Base-by-base conservation (phyloP, 2,113 vertebrate genomes). In the Thunnus thynnus region DNA sequence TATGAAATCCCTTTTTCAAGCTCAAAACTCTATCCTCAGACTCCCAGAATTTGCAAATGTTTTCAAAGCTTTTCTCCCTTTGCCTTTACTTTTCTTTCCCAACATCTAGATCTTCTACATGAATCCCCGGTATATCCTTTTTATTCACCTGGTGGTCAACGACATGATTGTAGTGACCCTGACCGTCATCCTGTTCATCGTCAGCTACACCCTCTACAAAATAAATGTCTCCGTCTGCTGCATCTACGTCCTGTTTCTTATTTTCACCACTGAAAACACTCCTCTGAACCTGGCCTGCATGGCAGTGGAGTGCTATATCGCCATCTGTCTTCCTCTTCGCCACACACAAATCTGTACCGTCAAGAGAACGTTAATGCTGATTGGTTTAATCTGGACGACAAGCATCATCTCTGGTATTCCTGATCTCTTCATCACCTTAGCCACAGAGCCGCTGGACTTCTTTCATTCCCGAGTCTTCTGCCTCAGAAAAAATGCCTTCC, bases 261-360 rank as follows among this genome's bases (percentile, higher is more conserved):
- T 90, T 11, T 65, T 89, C 67, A 61, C 89, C 61, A 88, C 89
- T 5, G 87, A 91, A 46, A 94, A 90, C 85, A 94, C 91, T 1
- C 93, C 94, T 3, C 80, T 95, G 61, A 95, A 91, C 74, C 86
- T 95, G 79, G 94, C 93, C 0, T 90, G 93, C 61, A 94, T 95
- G 95, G 94, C 92, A 0, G 41, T 91, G n/a, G 95, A 95, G 58
- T 92, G 94, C 65, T 95, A 92, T 85, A 80, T 94, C 57, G 94
- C 95, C 78, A 60, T 95, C 13, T 94, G 95, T 46, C 6, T 93
- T 16, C 95, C 95, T 1, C 82, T 95, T 0, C 90, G 67, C n/a
- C 92, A 94, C 22, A 5, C 27, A 13, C 89, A 89, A 47, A 87
- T 95, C 58, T 94, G 93, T 62, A 95, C 94, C 0, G 17, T 93